These are phyloP conservation scores for Condylura cristata DNA, from an alignment of 2,113 vertebrate genomes.

Conservation along the genomic window DNA sequence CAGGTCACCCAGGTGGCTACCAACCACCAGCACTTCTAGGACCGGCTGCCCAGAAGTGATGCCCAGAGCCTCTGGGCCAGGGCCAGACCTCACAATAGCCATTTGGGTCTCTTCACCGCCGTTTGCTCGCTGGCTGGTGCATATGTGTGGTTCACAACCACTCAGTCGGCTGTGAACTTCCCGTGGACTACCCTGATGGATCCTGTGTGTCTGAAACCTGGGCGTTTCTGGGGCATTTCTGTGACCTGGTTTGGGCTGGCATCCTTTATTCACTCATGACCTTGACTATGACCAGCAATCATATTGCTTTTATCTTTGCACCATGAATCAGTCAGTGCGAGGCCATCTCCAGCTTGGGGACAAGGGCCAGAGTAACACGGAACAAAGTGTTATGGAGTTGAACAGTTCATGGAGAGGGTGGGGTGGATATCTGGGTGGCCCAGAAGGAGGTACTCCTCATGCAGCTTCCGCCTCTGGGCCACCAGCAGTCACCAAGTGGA, in stretches of 20 bases:
- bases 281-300: slow-evolving; percentile 97
- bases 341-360: too few species aligned
- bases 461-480: too few species aligned
- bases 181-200: slow-evolving; percentile 90
- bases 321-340: slow-evolving; percentile 98
- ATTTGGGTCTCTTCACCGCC: slow-evolving; percentile 94
- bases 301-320: slow-evolving; percentile 98
- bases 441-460: too few species aligned
- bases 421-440: too few species aligned
- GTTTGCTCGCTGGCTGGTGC: slow-evolving; percentile 95
- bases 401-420: too few species aligned
- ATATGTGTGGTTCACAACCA: slow-evolving; percentile 91
- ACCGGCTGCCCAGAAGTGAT: slow-evolving; percentile 92
- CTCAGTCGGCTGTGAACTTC: slow-evolving; percentile 93
- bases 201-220: too few species aligned
- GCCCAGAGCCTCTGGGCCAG: slow-evolving; percentile 95
- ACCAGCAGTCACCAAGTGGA: too few species aligned
- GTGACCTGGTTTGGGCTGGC: slow-evolving; percentile 72
- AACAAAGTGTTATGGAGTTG: too few species aligned
- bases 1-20: slow-evolving; percentile 96
- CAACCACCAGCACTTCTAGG: slow-evolving; percentile 96
- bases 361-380: too few species aligned
- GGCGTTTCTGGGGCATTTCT: too few species aligned
- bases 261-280: slow-evolving; percentile 95
- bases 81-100: slow-evolving; percentile 97